phyloP scores from a whole-genome alignment of 2,888 invertebrate genomes.

The Acholoe squamosa region DNA sequence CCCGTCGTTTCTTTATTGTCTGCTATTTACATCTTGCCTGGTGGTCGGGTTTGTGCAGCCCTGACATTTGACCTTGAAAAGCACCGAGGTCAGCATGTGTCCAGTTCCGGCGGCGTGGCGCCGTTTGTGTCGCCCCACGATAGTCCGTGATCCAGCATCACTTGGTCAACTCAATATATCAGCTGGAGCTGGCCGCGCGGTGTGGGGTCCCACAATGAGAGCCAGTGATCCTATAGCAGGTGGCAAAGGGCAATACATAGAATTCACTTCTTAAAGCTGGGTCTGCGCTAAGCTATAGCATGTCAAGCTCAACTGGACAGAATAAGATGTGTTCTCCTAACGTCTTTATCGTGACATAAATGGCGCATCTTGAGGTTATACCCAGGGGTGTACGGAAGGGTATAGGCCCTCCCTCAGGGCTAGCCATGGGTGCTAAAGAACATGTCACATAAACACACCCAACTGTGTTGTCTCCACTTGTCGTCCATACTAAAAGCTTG shows the following conservation, averaged over 20 bases:
- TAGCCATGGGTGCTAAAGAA: background rate
- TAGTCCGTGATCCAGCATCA: constrained; percentile 56
- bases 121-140: constrained; percentile 45
- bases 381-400: background rate
- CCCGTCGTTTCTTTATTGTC: constrained; percentile 42
- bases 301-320: background rate
- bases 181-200: background rate
- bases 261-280: background rate
- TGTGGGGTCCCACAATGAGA: constrained; percentile 56
- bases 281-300: no score
- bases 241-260: background rate
- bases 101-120: constrained; percentile 59
- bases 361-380: background rate
- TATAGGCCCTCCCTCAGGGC: no score
- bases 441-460: background rate
- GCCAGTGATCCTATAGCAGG: background rate
- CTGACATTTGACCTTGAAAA: constrained; percentile 60
- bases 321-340: constrained; percentile 43
- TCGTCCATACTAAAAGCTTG: background rate
- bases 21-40: constrained; percentile 56
- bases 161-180: constrained; percentile 60
- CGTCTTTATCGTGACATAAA: background rate
- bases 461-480: background rate
- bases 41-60: constrained; percentile 35
- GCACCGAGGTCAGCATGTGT: constrained; percentile 58